Evolutionary conservation across 2,797 vertebrate species (phyloP), one percentile per base, ranked within the genome.

Genomic region (Yasuhikotakia modesta): DNA sequence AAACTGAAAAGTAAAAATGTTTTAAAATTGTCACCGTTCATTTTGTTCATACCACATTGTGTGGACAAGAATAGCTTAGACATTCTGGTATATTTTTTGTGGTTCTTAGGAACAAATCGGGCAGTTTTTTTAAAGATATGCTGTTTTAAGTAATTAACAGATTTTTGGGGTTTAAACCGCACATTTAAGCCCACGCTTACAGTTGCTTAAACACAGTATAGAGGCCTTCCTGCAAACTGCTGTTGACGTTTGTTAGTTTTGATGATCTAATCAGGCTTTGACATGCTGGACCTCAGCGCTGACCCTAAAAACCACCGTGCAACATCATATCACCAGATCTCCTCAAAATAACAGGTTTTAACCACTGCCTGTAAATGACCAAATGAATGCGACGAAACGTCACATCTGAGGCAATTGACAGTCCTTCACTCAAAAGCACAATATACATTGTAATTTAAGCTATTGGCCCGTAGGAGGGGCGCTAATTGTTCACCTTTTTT

Each of bases 401-500:
- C 60, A 53, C 76, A 76, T 87, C 82, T 73, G 58, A 80, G 67
- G 67, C 74, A 63, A 58, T 79, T 77, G 74, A 81, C 81, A 78
- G 60, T 70, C 61, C 48, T 70, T 83, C 67, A 75, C 52, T 81
- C 60, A 32, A 63, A 73, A 63, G 27, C 48, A 76, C 72, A 74
- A 71, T 80, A 76, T 73, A 70, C 72, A 64, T 83, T 82, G 84
- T 87, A 76, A 85, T 76, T 86, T 77, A 63, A 58, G 74, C 82
- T 71, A 65, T 79, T 77, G 69, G 76, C 58, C 58, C 30, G 17
- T 39, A 68, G 66, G 45, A 64, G 67, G 70, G 64, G 73, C 76
- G 79, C 84, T 83, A 82, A 85, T 87, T 81, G 81, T 74, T 83
- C 60, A n/a, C 24, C 48, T 74, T 84, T 82, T 80, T 85, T 80